These are phyloP conservation scores for Drosophila navojoa DNA, from an alignment of 1,140 invertebrate species.

Conservation along the genomic window DNA sequence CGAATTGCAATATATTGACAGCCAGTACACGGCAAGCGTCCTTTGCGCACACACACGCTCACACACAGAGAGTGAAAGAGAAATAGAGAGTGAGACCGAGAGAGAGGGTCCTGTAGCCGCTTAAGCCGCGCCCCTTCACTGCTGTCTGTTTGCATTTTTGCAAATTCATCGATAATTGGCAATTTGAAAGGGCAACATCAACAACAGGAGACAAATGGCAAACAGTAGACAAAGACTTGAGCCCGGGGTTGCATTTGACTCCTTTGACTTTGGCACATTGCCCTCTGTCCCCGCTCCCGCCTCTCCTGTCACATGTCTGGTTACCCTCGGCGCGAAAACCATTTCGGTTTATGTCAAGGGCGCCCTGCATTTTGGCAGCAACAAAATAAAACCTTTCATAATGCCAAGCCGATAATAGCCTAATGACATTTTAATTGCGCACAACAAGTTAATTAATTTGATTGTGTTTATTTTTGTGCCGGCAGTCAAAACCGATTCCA, in stretches of 20 bases:
- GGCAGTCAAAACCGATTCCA: slow-evolving; percentile 71
- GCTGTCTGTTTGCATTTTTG: slow-evolving; percentile 76
- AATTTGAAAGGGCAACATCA: slow-evolving; percentile 79
- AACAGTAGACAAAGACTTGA: slow-evolving; percentile 44
- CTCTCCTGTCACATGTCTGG: background rate
- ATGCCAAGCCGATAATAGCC: slow-evolving; percentile 70
- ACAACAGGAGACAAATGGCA: slow-evolving; percentile 13
- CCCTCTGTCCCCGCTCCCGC: background rate
- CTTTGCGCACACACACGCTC: slow-evolving; percentile 16
- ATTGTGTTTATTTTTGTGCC: slow-evolving; percentile 48
- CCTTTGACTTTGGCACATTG: slow-evolving; percentile 69
- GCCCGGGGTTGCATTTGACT: slow-evolving; percentile 67
- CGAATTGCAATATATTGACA: slow-evolving; percentile 64
- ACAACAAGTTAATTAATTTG: slow-evolving; percentile 77
- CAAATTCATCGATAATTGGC: slow-evolving; percentile 81
- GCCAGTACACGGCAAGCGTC: slow-evolving; percentile 20
- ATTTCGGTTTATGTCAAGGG: slow-evolving; percentile 64
- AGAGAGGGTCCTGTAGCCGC: slow-evolving; percentile 45
- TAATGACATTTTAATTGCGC: slow-evolving; percentile 79
- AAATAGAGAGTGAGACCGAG: slow-evolving; percentile 21
- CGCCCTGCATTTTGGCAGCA: slow-evolving; percentile 61
- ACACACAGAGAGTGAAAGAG: background rate
- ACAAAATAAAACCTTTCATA: slow-evolving; percentile 49
- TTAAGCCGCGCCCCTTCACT: slow-evolving; percentile 63
- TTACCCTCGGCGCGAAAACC: slow-evolving; percentile 26